Conservation (phyloP, 2,888 invertebrate species). For the Rugalucina vietnamica region DNA sequence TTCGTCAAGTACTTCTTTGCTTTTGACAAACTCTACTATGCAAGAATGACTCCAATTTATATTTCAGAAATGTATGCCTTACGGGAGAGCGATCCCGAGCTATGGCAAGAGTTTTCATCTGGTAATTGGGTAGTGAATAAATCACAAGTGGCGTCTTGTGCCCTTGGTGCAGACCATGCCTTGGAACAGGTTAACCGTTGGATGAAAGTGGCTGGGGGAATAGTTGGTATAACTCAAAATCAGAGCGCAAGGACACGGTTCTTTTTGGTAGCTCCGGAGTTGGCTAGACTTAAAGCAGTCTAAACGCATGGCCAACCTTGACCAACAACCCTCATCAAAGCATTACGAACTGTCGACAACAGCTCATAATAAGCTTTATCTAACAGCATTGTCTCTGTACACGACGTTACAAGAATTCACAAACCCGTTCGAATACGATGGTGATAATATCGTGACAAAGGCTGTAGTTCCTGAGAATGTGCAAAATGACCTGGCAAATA, state of each 20-base stretch:
- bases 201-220: conserved; percentile 26
- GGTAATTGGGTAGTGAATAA: too few species aligned
- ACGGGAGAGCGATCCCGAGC: not conserved
- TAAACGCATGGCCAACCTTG: not conserved
- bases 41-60: too few species aligned
- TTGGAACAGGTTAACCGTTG: conserved; percentile 12
- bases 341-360: not conserved
- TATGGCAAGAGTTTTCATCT: conserved; percentile 10
- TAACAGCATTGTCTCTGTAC: not conserved
- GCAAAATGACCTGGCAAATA: too few species aligned
- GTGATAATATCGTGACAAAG: conserved; percentile 8
- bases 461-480: conserved; percentile 18
- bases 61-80: conserved; percentile 12
- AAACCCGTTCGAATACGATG: conserved; percentile 4
- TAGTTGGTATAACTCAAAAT: conserved; percentile 23
- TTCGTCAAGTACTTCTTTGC: conserved; percentile 29
- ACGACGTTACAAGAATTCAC: not conserved
- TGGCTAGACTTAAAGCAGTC: not conserved
- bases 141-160: conserved; percentile 23
- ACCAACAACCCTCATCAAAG: not conserved
- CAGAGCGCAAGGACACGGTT: conserved; percentile 1
- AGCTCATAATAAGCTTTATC: not conserved
- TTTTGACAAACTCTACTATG: too few species aligned
- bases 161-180: conserved; percentile 29
- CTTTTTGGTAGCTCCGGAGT: not conserved